These are phyloP conservation scores for Falco biarmicus DNA, from an alignment of 2,797 vertebrate species.

Conservation along the genomic window DNA sequence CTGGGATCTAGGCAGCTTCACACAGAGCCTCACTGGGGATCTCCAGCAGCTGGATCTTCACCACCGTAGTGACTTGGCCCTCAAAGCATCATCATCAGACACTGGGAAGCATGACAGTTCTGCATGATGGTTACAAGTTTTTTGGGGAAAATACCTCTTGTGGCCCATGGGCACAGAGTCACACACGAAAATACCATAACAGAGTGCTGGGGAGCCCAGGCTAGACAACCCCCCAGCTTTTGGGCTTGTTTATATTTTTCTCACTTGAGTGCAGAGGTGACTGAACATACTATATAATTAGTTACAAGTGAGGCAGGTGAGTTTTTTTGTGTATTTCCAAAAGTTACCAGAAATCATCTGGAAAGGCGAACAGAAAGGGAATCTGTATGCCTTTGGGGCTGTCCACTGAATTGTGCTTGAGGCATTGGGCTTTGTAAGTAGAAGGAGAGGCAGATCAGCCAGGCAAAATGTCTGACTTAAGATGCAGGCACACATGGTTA, in stretches of 20 bases:
- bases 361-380: neutral
- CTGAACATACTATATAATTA: neutral
- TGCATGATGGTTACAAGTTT: neutral
- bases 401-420: neutral
- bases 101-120: neutral
- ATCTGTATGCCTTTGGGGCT: neutral
- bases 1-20: neutral
- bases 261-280: neutral
- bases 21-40: rapidly evolving
- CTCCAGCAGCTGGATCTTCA: neutral
- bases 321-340: rapidly evolving
- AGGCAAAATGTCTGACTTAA: neutral
- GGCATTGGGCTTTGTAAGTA: neutral
- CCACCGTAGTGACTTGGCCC: neutral
- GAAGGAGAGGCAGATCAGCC: neutral
- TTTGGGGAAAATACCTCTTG: neutral
- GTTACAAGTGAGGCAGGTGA: neutral
- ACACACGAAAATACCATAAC: neutral
- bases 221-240: neutral
- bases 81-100: neutral
- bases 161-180: neutral
- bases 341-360: neutral
- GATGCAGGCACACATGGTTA: neutral
- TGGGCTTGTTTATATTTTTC: neutral
- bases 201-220: neutral